Conservation (phyloP, 92 coral and sea anemone genomes). For the Actinostola sp. region DNA sequence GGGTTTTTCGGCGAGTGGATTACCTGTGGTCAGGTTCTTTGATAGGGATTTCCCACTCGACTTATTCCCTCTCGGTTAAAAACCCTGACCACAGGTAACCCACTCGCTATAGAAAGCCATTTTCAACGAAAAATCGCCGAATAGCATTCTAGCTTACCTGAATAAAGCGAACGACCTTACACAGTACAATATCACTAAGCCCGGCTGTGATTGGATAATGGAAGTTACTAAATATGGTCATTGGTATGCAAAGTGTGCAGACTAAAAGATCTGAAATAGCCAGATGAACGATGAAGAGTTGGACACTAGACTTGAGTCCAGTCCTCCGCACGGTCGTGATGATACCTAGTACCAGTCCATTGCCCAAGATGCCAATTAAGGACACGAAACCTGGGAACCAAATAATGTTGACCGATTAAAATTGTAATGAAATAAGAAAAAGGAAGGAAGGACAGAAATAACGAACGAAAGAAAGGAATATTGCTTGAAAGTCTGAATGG, state of each 20-base stretch:
- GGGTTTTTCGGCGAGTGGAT: too few relatives aligned
- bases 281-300: constrained; percentile 59
- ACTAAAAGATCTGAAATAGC: constrained; percentile 71
- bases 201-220: constrained; percentile 43
- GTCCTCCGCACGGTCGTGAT: constrained; percentile 49
- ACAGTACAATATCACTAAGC: constrained; percentile 27
- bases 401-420: background rate
- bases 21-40: too few relatives aligned
- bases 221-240: constrained; percentile 65
- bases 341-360: constrained; percentile 62
- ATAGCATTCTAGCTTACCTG: constrained; percentile 41
- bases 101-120: background rate
- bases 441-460: too few relatives aligned
- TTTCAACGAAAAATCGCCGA: background rate
- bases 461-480: too few relatives aligned
- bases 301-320: constrained; percentile 63
- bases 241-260: constrained; percentile 63
- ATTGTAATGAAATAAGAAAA: too few relatives aligned
- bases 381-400: constrained; percentile 46
- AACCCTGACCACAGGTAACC: too few relatives aligned
- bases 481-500: too few relatives aligned
- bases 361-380: constrained; percentile 53
- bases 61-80: too few relatives aligned
- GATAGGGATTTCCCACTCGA: too few relatives aligned
- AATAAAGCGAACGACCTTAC: constrained; percentile 54